phyloP scores from a whole-genome alignment of 2,797 vertebrate species.

The Onychomys leucogaster region DNA sequence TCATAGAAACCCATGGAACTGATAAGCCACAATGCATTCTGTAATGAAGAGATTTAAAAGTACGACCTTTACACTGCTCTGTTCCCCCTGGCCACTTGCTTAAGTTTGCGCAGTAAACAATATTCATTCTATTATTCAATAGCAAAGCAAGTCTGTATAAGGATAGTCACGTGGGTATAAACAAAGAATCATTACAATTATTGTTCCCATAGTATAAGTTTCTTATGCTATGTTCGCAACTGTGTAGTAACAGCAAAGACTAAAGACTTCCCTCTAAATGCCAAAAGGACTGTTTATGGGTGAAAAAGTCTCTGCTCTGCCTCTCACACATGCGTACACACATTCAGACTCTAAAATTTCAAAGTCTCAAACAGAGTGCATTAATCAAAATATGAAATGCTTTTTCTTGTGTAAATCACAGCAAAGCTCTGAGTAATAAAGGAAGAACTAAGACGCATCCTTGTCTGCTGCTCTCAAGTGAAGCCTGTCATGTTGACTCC shows the following conservation, averaged over 20 bases:
- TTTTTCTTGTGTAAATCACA: conserved; percentile 81
- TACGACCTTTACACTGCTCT: background rate
- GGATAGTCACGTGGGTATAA: conserved; percentile 3
- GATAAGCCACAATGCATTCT: background rate
- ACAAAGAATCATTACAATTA: background rate
- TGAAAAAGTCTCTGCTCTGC: background rate
- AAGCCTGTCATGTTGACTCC: conserved; percentile 85
- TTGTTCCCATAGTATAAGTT: background rate
- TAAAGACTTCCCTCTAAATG: conserved; percentile 1
- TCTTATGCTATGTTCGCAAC: background rate
- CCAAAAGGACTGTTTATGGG: background rate
- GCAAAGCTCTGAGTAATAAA: conserved; percentile 79
- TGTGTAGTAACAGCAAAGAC: conserved; percentile 3
- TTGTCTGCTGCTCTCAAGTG: conserved; percentile 78
- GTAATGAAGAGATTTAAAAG: conserved; percentile 52
- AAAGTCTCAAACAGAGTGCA: conserved; percentile 56
- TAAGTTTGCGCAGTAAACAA: conserved; percentile 38
- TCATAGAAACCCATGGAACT: background rate
- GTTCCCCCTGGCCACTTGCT: background rate
- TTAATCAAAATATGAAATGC: conserved; percentile 66
- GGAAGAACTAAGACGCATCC: conserved; percentile 78
- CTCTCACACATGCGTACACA: background rate
- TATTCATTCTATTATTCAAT: conserved; percentile 50
- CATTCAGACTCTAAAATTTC: background rate
- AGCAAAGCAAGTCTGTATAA: conserved; percentile 7